Evolutionary conservation across 2,797 vertebrate species (phyloP).

Genomic region (Poeciliopsis turneri): DNA sequence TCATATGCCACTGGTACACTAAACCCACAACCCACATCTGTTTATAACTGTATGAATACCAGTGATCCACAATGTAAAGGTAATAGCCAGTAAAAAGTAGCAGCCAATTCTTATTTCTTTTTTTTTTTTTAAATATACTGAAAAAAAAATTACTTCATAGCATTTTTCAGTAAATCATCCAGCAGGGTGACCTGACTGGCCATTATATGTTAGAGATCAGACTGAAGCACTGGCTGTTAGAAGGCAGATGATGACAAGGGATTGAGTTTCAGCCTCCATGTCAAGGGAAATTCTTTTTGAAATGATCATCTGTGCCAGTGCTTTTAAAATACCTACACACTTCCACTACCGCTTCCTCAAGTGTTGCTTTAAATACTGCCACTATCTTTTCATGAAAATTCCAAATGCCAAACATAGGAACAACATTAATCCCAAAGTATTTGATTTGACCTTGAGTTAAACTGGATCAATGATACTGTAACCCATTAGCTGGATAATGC

Average conservation of each 20-base stretch:
- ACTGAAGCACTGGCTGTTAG: slow-evolving; percentile 31
- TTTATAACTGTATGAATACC: slow-evolving; percentile 8
- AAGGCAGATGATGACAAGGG: slow-evolving; percentile 24
- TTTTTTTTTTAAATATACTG: slow-evolving; percentile 5
- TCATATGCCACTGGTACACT: slow-evolving; percentile 7
- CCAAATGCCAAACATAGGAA: slow-evolving; percentile 17
- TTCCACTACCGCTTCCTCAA: slow-evolving; percentile 10
- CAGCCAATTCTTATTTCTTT: slow-evolving; percentile 29
- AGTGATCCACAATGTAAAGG: slow-evolving; percentile 19
- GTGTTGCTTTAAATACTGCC: slow-evolving; percentile 24
- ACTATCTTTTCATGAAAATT: slow-evolving; percentile 24
- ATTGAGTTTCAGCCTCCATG: slow-evolving; percentile 29
- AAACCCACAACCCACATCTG: slow-evolving; percentile 18
- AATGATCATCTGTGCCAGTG: slow-evolving; percentile 5
- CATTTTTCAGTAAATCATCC: slow-evolving; percentile 38
- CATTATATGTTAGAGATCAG: slow-evolving; percentile 22
- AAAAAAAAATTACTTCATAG: slow-evolving; percentile 24
- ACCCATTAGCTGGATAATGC: slow-evolving; percentile 60
- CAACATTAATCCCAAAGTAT: slow-evolving; percentile 14
- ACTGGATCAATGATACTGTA: slow-evolving; percentile 37
- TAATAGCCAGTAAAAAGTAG: slow-evolving; percentile 28
- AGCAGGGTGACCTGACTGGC: slow-evolving; percentile 30
- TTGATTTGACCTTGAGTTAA: slow-evolving; percentile 50
- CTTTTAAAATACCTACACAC: background rate
- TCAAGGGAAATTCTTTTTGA: slow-evolving; percentile 22